Conservation (phyloP, 2,888 invertebrate genomes). For the Penaeus monodon region DNA sequence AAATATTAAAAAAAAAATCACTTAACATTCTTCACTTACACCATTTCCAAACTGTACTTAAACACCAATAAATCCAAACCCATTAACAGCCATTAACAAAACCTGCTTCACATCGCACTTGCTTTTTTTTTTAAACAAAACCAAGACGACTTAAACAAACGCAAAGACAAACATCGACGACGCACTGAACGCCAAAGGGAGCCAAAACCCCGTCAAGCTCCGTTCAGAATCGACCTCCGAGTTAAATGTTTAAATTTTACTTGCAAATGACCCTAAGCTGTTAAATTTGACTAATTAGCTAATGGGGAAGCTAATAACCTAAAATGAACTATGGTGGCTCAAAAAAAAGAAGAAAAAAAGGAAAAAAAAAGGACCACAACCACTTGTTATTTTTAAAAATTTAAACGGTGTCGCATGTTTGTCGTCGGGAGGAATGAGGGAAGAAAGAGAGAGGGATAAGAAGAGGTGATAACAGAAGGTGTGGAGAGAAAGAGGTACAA, state of each 20-base stretch:
- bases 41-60: no score
- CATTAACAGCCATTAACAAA: no score
- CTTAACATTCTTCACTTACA: no score
- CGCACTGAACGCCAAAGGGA: not conserved
- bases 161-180: no score
- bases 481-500: no score
- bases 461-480: no score
- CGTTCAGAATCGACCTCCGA: not conserved
- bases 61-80: no score
- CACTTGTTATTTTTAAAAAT: conserved; percentile 4
- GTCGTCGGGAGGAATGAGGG: not conserved
- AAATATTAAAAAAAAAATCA: not conserved
- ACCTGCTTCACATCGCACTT: no score
- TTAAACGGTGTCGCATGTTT: not conserved
- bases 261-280: conserved; percentile 30
- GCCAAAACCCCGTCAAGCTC: not conserved
- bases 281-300: conserved; percentile 33
- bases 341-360: not conserved
- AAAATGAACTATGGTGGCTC: no score
- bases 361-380: not conserved
- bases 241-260: conserved; percentile 19
- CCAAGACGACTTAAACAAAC: no score
- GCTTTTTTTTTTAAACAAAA: no score
- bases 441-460: not conserved
- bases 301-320: conserved; percentile 21